Evolutionary conservation across 2,113 vertebrate genomes (phyloP).

Genomic region (Aspiorhynchus laticeps): DNA sequence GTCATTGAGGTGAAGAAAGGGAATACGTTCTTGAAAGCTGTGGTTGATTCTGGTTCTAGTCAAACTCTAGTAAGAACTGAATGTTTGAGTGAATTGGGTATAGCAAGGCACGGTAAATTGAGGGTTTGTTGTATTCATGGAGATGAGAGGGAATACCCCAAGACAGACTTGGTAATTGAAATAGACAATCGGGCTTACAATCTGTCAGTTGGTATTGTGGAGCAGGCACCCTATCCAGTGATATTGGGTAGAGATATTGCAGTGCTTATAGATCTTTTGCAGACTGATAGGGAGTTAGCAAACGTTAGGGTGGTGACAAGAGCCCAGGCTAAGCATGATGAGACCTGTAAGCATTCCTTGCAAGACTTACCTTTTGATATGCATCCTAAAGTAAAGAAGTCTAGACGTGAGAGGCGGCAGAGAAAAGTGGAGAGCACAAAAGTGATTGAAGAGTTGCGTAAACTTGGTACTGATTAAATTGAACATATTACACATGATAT

Average conservation of each 20-base stretch:
- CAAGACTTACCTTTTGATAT: not conserved
- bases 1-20: not conserved
- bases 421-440: not conserved
- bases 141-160: not conserved
- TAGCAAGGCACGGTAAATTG: not conserved
- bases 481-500: not conserved
- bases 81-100: not conserved
- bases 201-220: not conserved
- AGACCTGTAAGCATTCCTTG: not conserved
- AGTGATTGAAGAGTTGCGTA: no score
- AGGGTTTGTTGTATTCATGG: not conserved
- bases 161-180: not conserved
- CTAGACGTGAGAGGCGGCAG: not conserved
- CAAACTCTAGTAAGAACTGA: not conserved
- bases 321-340: not conserved
- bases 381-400: not conserved
- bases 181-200: slow-evolving; percentile 13
- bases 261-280: slow-evolving; percentile 23
- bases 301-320: slow-evolving; percentile 23
- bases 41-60: not conserved
- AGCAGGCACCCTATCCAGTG: slow-evolving; percentile 32
- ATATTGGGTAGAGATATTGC: slow-evolving; percentile 39
- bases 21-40: not conserved
- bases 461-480: no score
- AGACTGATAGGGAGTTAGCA: not conserved